Percentiles rank a stretch among this genome's conserved stretches.
Conservation (phyloP, 2,113 vertebrate species). For the Pyxicephalus adspersus region DNA sequence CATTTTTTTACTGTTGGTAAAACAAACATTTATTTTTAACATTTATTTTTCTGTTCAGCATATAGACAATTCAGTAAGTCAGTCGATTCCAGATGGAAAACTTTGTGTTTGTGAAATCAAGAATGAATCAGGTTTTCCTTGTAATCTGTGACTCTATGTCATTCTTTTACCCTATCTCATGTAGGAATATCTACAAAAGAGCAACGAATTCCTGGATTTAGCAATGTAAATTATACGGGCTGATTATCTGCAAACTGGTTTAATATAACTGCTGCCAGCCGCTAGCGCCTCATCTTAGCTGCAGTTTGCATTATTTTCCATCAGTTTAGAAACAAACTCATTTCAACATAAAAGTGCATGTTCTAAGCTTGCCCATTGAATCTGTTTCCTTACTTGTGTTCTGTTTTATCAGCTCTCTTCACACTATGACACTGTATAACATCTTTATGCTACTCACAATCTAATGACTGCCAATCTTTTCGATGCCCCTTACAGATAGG, state of each 20-base stretch:
- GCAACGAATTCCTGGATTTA: not conserved
- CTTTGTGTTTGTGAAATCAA: not conserved
- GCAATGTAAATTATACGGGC: conserved; percentile 1
- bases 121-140: conserved; percentile 14
- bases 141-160: not conserved
- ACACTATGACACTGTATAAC: conserved; percentile 38
- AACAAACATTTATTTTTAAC: no score
- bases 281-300: not conserved
- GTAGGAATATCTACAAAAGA: not conserved
- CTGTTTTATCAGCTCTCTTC: conserved; percentile 8
- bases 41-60: no score
- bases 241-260: not conserved
- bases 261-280: not conserved
- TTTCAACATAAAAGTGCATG: not conserved
- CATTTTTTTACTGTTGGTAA: no score
- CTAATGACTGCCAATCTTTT: conserved; percentile 48
- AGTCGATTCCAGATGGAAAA: not conserved
- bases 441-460: conserved; percentile 39
- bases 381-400: conserved; percentile 16
- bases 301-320: not conserved
- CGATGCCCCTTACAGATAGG: conserved; percentile 34
- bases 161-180: not conserved
- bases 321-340: not conserved
- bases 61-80: not conserved
- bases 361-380: not conserved